Percentiles rank a stretch among this genome's conserved stretches.
These are phyloP conservation scores for Erynnis tages DNA, from an alignment of 2,888 invertebrate genomes.

Conservation along the genomic window DNA sequence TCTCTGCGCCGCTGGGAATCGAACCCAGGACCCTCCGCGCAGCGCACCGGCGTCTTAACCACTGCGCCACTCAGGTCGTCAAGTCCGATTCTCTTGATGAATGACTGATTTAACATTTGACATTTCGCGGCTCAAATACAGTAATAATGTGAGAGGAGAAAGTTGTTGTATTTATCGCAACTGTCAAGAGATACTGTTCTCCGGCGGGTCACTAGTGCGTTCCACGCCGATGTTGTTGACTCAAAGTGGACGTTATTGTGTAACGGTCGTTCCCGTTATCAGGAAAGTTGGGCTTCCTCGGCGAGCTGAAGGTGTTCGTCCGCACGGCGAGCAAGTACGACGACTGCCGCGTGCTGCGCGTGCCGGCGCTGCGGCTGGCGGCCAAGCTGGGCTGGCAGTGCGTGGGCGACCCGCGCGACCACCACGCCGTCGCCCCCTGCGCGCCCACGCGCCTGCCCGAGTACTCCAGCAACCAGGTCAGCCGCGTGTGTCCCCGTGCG, in stretches of 20 bases:
- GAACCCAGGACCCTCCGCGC: too few species aligned
- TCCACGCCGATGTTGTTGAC: not conserved
- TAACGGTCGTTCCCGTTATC: too few species aligned
- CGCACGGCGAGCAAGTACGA: slow-evolving; percentile 99
- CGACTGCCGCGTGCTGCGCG: slow-evolving; percentile 95
- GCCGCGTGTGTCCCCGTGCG: too few species aligned
- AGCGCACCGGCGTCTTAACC: too few species aligned
- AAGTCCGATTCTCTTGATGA: too few species aligned
- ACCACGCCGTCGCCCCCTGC: slow-evolving; percentile 96
- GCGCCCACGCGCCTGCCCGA: slow-evolving; percentile 98
- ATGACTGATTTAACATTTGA: too few species aligned
- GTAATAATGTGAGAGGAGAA: too few species aligned
- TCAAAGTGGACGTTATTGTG: not conserved
- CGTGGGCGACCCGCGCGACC: slow-evolving; percentile 96
- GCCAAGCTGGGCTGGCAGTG: slow-evolving; percentile 95
- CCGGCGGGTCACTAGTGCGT: not conserved
- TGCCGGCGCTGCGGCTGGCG: slow-evolving; percentile 93
- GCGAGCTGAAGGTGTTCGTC: slow-evolving; percentile 96
- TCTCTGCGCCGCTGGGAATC: too few species aligned
- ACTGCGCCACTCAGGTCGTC: too few species aligned
- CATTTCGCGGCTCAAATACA: too few species aligned
- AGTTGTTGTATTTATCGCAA: too few species aligned
- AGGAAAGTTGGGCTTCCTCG: slow-evolving; percentile 94
- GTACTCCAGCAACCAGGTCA: slow-evolving; percentile 95
- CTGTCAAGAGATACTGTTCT: too few species aligned